These are phyloP conservation scores for Coranthus polyacanthus DNA, from an alignment of 2,797 vertebrate genomes.

Conservation along the genomic window DNA sequence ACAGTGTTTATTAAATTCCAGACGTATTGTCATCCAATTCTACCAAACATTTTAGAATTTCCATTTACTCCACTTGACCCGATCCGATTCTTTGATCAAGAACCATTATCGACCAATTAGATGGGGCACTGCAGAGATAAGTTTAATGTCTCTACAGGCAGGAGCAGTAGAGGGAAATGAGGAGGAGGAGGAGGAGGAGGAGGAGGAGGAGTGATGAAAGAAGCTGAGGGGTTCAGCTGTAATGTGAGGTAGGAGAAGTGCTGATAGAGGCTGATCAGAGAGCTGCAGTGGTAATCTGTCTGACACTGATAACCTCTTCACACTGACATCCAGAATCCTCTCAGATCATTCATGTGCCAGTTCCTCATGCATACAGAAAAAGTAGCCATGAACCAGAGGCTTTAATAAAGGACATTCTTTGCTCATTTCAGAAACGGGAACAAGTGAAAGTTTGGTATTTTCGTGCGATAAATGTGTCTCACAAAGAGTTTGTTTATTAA, in stretches of 20 bases:
- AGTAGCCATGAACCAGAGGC: too few relatives aligned
- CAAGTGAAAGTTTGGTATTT: too few relatives aligned
- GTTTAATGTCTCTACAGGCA: conserved; percentile 28
- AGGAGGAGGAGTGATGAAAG: conserved; percentile 16
- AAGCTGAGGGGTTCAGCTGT: conserved; percentile 31
- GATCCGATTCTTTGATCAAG: not conserved
- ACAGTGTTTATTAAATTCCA: too few relatives aligned
- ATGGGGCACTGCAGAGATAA: conserved; percentile 20
- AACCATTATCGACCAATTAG: not conserved
- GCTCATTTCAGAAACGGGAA: too few relatives aligned
- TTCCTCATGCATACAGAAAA: not conserved
- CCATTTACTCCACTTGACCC: too few relatives aligned
- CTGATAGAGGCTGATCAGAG: conserved; percentile 59
- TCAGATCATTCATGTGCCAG: conserved; percentile 36
- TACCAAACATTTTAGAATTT: too few relatives aligned
- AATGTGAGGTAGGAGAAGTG: conserved; percentile 35
- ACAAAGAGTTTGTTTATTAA: too few relatives aligned
- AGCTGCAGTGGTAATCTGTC: conserved; percentile 48
- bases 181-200: conserved; percentile 2
- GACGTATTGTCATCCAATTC: too few relatives aligned
- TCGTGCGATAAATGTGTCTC: too few relatives aligned
- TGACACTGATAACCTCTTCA: conserved; percentile 50
- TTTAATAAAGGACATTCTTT: too few relatives aligned
- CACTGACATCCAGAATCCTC: conserved; percentile 33
- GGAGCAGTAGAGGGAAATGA: not conserved